A percentile compares a stretch with the other conserved stretches of the same genome.
These are phyloP conservation scores for Sebastes hubbsi DNA, from an alignment of 2,797 vertebrate genomes.

Conservation along the genomic window DNA sequence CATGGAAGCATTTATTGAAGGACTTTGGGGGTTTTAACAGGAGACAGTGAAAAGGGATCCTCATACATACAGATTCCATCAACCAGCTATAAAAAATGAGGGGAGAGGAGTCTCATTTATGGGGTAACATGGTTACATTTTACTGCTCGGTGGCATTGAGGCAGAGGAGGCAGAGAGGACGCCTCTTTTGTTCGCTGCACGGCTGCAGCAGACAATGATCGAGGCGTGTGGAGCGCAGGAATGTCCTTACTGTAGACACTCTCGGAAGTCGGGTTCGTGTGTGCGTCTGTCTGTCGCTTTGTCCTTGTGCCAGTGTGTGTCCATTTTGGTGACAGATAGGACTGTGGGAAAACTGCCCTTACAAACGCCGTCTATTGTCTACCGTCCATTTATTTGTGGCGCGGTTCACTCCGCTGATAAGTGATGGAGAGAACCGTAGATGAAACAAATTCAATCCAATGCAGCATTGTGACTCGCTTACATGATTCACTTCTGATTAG, in stretches of 20 bases:
- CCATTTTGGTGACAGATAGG: conserved; percentile 77
- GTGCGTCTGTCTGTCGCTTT: conserved; percentile 76
- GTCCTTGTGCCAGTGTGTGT: conserved; percentile 76
- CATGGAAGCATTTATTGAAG: conserved; percentile 75
- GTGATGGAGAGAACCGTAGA: conserved; percentile 73
- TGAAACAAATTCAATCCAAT: conserved; percentile 78
- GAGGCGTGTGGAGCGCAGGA: conserved; percentile 71
- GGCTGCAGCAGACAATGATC: conserved; percentile 68
- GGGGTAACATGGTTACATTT: conserved; percentile 71
- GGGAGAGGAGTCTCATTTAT: conserved; percentile 65
- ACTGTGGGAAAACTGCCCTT: conserved; percentile 82
- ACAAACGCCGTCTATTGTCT: conserved; percentile 72
- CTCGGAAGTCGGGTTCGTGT: conserved; percentile 75
- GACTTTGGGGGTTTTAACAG: conserved; percentile 71
- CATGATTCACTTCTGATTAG: conserved; percentile 83
- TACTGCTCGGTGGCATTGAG: conserved; percentile 71
- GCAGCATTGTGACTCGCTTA: conserved; percentile 71
- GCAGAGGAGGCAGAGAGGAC: conserved; percentile 65
- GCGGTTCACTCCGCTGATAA: conserved; percentile 66
- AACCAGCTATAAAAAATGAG: conserved; percentile 70
- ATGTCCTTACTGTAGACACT: conserved; percentile 79
- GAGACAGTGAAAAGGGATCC: conserved; percentile 67
- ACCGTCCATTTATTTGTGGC: conserved; percentile 64
- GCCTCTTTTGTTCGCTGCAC: conserved; percentile 68
- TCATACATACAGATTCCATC: conserved; percentile 71